A percentile compares a stretch with the other conserved stretches of the same genome.
These are phyloP conservation scores for Rhinogobius similis DNA, from an alignment of 2,113 vertebrate species.

Conservation along the genomic window DNA sequence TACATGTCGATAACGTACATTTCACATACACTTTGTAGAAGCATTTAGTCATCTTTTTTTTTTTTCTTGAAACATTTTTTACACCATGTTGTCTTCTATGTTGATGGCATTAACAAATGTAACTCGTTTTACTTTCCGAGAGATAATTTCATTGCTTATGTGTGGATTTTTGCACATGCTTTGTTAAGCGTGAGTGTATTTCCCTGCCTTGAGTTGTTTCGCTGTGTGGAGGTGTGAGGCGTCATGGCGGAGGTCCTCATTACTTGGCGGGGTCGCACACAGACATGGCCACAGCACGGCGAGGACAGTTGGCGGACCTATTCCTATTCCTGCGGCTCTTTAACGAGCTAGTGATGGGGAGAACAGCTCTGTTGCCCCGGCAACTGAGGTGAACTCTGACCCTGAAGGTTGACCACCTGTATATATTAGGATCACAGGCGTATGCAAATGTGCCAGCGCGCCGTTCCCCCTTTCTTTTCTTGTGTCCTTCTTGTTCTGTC, in stretches of 20 bases:
- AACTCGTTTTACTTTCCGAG: background rate
- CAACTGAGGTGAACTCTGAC: constrained; percentile 68
- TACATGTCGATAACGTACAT: too few relatives aligned
- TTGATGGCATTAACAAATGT: too few relatives aligned
- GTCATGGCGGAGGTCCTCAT: constrained; percentile 67
- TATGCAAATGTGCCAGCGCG: constrained; percentile 69
- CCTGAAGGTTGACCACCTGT: constrained; percentile 74
- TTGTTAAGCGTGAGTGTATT: constrained; percentile 8
- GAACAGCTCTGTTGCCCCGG: constrained; percentile 62
- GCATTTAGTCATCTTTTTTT: too few relatives aligned
- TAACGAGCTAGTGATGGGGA: constrained; percentile 76
- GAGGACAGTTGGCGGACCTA: constrained; percentile 76
- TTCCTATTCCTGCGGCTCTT: constrained; percentile 71
- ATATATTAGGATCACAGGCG: constrained; percentile 78
- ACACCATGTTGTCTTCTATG: too few relatives aligned
- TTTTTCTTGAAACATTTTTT: too few relatives aligned
- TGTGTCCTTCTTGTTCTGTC: constrained; percentile 73
- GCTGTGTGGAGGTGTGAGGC: constrained; percentile 11
- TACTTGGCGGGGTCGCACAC: constrained; percentile 64
- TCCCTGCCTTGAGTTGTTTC: constrained; percentile 9
- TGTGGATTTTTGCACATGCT: background rate
- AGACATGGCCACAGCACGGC: constrained; percentile 63
- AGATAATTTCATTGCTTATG: background rate
- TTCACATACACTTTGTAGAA: too few relatives aligned
- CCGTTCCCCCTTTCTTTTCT: constrained; percentile 56